phyloP scores from a whole-genome alignment of 1,140 invertebrate genomes.

The Diorhabda elongata region DNA sequence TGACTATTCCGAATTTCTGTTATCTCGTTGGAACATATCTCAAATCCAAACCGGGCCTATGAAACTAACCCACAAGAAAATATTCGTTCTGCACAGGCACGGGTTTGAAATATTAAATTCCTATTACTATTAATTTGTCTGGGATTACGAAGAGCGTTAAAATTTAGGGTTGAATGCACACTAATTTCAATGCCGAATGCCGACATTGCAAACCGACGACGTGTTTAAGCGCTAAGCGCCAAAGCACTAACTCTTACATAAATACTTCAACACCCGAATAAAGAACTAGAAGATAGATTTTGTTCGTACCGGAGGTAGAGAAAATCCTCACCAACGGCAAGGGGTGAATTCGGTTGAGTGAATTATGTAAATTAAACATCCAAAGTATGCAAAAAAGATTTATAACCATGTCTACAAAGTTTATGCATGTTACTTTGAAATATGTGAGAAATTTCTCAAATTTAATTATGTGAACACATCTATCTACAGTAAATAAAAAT shows the following conservation, averaged over 20 bases:
- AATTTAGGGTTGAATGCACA: conserved; percentile 15
- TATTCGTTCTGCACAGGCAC: conserved; percentile 4
- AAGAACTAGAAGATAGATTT: background rate
- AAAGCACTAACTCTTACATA: conserved; percentile 8
- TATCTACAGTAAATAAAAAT: no score
- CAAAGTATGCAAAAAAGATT: no score
- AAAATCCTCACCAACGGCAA: no score
- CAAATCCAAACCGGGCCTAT: background rate
- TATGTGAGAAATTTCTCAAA: no score
- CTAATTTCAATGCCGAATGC: conserved; percentile 11
- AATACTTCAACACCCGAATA: background rate
- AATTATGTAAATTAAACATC: no score
- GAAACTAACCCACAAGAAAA: background rate
- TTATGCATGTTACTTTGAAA: no score
- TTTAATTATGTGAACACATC: no score
- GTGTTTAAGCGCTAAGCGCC: conserved; percentile 8
- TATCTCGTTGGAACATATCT: no score
- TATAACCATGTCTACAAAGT: no score
- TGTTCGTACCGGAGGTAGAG: background rate
- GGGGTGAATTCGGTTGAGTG: no score
- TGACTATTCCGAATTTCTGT: no score
- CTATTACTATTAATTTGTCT: conserved; percentile 16
- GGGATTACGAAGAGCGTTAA: conserved; percentile 15
- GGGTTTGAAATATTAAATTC: conserved; percentile 17
- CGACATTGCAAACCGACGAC: background rate